Base-by-base conservation (phyloP, 2,797 vertebrate genomes). In the Alectoris magna region DNA sequence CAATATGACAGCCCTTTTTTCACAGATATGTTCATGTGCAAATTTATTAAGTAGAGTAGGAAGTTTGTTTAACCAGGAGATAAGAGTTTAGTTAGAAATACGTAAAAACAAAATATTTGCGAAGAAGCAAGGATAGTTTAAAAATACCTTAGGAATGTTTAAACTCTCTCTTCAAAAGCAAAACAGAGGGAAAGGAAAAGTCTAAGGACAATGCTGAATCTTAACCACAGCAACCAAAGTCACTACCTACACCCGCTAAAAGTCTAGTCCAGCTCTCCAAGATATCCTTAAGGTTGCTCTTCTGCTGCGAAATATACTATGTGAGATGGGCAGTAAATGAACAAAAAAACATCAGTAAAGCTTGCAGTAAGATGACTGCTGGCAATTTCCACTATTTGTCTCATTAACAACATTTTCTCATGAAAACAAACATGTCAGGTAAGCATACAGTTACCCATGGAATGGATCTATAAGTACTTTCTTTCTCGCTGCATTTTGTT, bases 401-500 rank as follows among this genome's bases (percentile, higher is more conserved):
- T 77, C 34, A 43, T 36, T 49, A 79, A 67, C 38, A 53, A 38
- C 36, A 46, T 49, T 72, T 75, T 49, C 77, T 76, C 60, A 34
- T 14, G 9, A 56, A 82, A 87, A 43, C 13, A 84, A 51, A 74
- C 24, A 63, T 2, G 27, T 55, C 41, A 55, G 64, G 83, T 67
- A 39, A 55, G 24, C 21, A 24, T 36, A 36, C 7, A 67, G 2
- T 56, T 26, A 53, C 0, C 2, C 11, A 29, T 2, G 4, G 44
- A 88, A 55, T 5, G 14, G 29, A 80, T 34, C 41, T 43, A 3
- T 5, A 39, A 31, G 15, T 3, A 75, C 22, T 3, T 5, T 82
- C n/a, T 55, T 46, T 17, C 44, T 83, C 49, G 8, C 10, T n/a
- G 66, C 23, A 27, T 85, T 94, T 74, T 72, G 29, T 63, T 15